These are phyloP conservation scores for Sorex fumeus DNA, from an alignment of 2,113 vertebrate species.

Conservation along the genomic window DNA sequence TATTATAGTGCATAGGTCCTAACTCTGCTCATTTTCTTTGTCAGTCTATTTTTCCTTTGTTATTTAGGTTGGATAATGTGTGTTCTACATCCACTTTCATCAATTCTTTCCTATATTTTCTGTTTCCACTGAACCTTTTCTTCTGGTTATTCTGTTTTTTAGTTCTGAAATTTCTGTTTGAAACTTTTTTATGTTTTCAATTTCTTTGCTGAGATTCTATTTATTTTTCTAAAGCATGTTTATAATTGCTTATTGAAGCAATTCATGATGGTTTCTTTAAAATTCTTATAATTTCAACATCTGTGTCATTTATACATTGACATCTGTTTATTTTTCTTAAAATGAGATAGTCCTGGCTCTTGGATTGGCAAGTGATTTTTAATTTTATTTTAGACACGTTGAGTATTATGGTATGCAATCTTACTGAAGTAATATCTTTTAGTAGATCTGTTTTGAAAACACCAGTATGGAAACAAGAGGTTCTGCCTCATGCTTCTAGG, in stretches of 20 bases:
- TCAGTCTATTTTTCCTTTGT: conserved; percentile 1
- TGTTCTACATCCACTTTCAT: conserved; percentile 18
- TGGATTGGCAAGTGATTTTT: conserved; percentile 26
- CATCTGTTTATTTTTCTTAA: conserved; percentile 30
- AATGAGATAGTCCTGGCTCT: conserved; percentile 21
- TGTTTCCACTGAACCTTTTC: conserved; percentile 12
- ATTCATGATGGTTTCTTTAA: conserved; percentile 52
- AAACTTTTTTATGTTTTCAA: conserved; percentile 36
- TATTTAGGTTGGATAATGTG: background rate
- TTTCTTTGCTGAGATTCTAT: conserved; percentile 28
- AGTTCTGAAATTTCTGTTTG: conserved; percentile 46
- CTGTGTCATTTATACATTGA: conserved; percentile 17
- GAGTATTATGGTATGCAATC: background rate
- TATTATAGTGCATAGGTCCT: background rate
- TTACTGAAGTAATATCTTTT: conserved; percentile 41
- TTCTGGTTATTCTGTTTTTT: conserved; percentile 52
- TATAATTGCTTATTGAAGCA: conserved; percentile 34
- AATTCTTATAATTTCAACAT: conserved; percentile 56
- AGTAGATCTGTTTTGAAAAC: background rate
- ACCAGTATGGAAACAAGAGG: too few species aligned
- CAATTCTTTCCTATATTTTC: background rate
- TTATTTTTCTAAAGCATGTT: conserved; percentile 53
- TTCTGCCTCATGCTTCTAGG: background rate
- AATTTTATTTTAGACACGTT: conserved; percentile 19
- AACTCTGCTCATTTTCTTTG: conserved; percentile 18